Base-by-base conservation (phyloP, 2,797 vertebrate genomes). In the Tokudaia tokunoshimensis region DNA sequence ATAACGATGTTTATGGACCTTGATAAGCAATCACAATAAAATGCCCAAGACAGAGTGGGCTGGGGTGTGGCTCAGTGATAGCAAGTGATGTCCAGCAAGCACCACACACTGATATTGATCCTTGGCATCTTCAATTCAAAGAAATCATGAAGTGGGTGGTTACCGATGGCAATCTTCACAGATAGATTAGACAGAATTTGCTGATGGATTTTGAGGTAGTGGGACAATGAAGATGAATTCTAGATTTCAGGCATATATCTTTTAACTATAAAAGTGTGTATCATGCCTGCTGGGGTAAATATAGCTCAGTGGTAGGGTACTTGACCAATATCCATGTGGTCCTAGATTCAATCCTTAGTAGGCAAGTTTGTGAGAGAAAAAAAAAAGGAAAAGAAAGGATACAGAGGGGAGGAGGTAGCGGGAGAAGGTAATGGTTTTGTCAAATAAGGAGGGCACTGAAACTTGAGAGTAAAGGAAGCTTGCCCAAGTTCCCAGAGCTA, bases 231-330 rank as follows among this genome's bases (percentile, higher is more conserved):
- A 44, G 50, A 83, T 92, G 63, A 59, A 57, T 78, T 41, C 24
- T 50, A 89, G 24, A 47, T 85, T 96, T 95, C n/a, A 85, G 75
- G 94, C 52, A 47, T 90, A 57, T 65, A 88, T 96, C 37, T 75
- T 50, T 94, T 94, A 91, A 84, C 47, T 65, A 31, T 85, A 93
- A 94, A 92, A 85, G 22, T 92, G 90, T 26, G 3, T 83, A 50
- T 3, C 31, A 29, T 83, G 81, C 37, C 14, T 63, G 59, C 12
- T 63, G 37, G n/a, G n/a, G 15, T 15, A 26, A 14, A 14, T 24
- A 26, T 61, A 61, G 57, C 57, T 74, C n/a, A 41, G 37, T 41
- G 72, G 72, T 75, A 41, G 20, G 10, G 20, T 24, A 41, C 72
- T 75, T 12, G 72, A 75, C 22, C 22, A 75, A 37, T 44, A 44